Evolutionary conservation across 2,888 invertebrate species (phyloP), one percentile per base, ranked within the genome.

Genomic region (Scaptomyza caliginosa): DNA sequence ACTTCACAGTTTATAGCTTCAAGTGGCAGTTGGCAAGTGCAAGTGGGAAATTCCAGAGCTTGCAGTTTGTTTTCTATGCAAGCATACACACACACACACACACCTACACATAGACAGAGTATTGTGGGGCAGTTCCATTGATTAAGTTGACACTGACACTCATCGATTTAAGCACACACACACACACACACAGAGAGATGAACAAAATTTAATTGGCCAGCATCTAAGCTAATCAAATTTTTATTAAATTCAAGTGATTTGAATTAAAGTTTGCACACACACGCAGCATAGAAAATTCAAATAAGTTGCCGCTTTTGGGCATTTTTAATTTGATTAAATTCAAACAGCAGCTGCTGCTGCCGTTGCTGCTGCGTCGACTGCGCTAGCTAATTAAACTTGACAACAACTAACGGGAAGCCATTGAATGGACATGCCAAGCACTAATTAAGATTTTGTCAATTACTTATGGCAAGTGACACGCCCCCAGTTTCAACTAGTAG

Each of bases 381-480:
- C n/a, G 3, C 8, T 71, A 46, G 63, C 84, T 85, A 81, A 83
- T 87, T 87, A 87, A 85, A 79, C 57, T 74, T 68, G 68, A 79
- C 77, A 85, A 70, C 74, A 85, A 70, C 74, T 70, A 74, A 70
- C 77, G 73, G 54, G 84, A 74, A 86, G 81, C 85, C 64, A 77
- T 81, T 81, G 66, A 77, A 85, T 74, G 80, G 79, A 82, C 88
- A 84, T 83, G 83, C 83, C 80, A 87, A 85, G 79, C 70, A 87
- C 86, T 87, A 86, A 86, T 87, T 83, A 88, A 86, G 86, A 78
- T 88, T 83, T 78, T 77, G 86, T 81, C 86, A 87, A 86, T 88
- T 87, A 86, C 81, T 79, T 78, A 83, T 74, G 77, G 72, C 72
- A 64, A 86, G 64, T 75, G 76, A 67, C 77, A 80, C 75, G 67